Base-by-base conservation (phyloP, 2,797 vertebrate genomes). In the Gallirallus australis region DNA sequence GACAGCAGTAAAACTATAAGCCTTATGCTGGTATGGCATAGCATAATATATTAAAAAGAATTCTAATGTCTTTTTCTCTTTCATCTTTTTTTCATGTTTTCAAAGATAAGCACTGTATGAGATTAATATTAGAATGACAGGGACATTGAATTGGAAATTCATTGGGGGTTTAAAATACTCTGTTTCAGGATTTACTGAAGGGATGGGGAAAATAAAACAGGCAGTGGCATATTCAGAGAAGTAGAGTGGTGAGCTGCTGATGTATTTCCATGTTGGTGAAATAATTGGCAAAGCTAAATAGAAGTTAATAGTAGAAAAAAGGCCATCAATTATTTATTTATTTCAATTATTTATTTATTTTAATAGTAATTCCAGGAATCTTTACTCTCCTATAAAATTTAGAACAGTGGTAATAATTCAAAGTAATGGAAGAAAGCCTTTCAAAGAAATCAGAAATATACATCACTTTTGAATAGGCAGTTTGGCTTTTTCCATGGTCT, bases 11-110 rank as follows among this genome's bases (percentile, higher is more conserved):
- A 78, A 86, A 82, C 73, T 89, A 5, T 84, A 93, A 94, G 50
- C 16, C 71, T 93, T 94, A 40, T 61, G 47, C 64, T 96, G 30
- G 50, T 63, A 68, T 82, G 75, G 71, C 72, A 93, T 60, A 90
- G 78, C 90, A 87, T 96, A 95, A 87, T 89, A 72, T 93, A 95
- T 94, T 91, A 89, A 92, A 97, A 95, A 86, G 92, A 94, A 91
- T 94, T 83, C 61, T 82, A 78, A 92, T 90, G 83, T 80, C 81
- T 92, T 89, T 84, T 91, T 71, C 69, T 59, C 70, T 94, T 97
- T 96, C 83, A 95, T 96, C 82, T 96, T 93, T 95, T 96, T 95
- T 90, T 93, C 78, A 70, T 92, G 57, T 82, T 94, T 92, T 94
- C 78, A 90, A 90, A 90, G 89, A 92, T 92, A 87, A 94, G 69